Evolutionary conservation across 2,113 vertebrate genomes (phyloP).

Genomic region (Sphyrna mokarran): DNA sequence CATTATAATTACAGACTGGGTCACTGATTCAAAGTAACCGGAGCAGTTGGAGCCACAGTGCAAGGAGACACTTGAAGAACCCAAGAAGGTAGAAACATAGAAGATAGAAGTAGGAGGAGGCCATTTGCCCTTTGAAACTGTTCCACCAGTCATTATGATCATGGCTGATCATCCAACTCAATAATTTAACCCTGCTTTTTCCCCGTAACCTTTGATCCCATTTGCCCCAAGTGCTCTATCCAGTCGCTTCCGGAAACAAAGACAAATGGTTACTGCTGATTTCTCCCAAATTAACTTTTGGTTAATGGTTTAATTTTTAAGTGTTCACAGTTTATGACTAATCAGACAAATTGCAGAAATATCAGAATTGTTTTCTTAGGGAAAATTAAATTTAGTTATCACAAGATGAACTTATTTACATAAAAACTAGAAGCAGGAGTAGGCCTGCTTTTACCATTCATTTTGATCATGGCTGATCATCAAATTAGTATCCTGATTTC

Average conservation of each 20-base stretch:
- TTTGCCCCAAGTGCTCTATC: no score
- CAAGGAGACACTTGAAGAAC: neutral
- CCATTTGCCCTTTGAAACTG: no score
- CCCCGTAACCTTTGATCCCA: no score
- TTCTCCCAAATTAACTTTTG: neutral
- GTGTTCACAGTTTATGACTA: neutral
- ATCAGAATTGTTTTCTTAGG: neutral
- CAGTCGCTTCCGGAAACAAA: no score
- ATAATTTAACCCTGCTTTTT: no score
- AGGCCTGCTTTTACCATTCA: no score
- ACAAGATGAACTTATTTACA: neutral
- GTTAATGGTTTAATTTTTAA: neutral
- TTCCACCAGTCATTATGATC: no score
- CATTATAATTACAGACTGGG: neutral
- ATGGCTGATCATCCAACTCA: no score
- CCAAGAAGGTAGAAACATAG: neutral
- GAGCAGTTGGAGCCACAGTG: neutral
- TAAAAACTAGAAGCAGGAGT: no score
- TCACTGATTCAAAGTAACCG: neutral
- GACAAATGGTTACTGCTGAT: neutral
- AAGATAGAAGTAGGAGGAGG: no score
- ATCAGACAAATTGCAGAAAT: neutral
- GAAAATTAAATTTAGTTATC: neutral
- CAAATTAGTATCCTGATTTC: no score
- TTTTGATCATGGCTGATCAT: no score